phyloP scores from a whole-genome alignment of 2,113 vertebrate species.

The Hoplias malabaricus region DNA sequence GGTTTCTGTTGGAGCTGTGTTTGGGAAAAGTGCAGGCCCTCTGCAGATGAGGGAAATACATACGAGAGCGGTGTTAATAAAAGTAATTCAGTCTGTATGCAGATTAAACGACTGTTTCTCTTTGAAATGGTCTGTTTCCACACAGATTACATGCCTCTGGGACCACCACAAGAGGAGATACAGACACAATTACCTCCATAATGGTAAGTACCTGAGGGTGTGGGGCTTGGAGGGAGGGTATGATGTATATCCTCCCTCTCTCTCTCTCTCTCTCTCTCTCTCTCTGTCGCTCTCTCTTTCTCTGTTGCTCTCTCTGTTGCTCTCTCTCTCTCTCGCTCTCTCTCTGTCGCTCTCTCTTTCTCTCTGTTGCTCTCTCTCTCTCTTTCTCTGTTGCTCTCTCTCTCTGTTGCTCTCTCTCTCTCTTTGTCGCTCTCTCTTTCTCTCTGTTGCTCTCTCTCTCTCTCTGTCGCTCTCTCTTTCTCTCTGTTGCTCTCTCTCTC shows the following conservation, averaged over 20 bases:
- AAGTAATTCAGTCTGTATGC: neutral
- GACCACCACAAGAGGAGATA: neutral
- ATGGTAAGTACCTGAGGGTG: neutral
- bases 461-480: neutral
- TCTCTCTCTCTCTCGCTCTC: neutral
- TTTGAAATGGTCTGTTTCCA: conserved; percentile 1
- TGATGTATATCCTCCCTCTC: conserved; percentile 5
- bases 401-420: neutral
- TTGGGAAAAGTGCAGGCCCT: too few relatives aligned
- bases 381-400: neutral
- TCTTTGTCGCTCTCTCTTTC: neutral
- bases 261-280: neutral
- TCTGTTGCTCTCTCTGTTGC: too few relatives aligned
- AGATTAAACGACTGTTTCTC: conserved; percentile 9
- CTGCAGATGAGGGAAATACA: neutral
- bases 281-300: neutral
- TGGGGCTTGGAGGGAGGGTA: neutral
- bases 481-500: neutral
- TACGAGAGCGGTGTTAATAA: neutral
- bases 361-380: neutral
- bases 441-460: neutral
- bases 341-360: neutral
- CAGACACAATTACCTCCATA: conserved; percentile 10
- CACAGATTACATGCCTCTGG: conserved; percentile 3
- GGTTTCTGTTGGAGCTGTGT: too few relatives aligned